These are phyloP conservation scores for Dermochelys coriacea DNA, from an alignment of 2,797 vertebrate genomes.

Conservation along the genomic window DNA sequence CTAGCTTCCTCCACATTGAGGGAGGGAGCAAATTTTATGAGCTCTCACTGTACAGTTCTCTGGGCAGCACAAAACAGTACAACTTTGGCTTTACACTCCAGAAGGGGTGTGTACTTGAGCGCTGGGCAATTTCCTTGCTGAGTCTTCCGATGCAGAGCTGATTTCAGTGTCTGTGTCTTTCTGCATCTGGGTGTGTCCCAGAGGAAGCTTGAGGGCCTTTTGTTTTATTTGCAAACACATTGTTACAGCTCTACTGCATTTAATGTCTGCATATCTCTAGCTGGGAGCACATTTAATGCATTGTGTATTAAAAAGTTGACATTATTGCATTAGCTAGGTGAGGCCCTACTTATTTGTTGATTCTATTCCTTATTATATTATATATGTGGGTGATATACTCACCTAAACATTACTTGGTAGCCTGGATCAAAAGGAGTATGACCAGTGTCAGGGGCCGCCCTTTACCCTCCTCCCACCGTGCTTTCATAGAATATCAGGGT, in stretches of 20 bases:
- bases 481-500: no score
- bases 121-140: no score
- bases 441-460: neutral
- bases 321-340: neutral
- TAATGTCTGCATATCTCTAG: neutral
- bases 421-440: neutral
- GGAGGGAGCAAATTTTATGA: no score
- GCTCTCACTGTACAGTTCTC: no score
- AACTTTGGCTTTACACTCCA: no score
- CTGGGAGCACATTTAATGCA: neutral
- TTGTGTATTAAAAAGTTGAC: neutral
- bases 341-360: neutral
- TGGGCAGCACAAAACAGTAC: no score
- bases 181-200: no score
- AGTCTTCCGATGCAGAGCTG: no score
- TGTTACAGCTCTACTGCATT: no score
- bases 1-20: no score
- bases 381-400: neutral
- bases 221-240: constrained; percentile 33
- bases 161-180: no score
- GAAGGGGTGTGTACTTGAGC: no score
- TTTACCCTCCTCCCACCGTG: neutral
- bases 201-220: neutral
- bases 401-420: neutral
- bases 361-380: neutral